Percentiles rank a stretch among this genome's conserved stretches.
Conservation (phyloP, 2,888 invertebrate genomes). For the Sussaba pulchella region DNA sequence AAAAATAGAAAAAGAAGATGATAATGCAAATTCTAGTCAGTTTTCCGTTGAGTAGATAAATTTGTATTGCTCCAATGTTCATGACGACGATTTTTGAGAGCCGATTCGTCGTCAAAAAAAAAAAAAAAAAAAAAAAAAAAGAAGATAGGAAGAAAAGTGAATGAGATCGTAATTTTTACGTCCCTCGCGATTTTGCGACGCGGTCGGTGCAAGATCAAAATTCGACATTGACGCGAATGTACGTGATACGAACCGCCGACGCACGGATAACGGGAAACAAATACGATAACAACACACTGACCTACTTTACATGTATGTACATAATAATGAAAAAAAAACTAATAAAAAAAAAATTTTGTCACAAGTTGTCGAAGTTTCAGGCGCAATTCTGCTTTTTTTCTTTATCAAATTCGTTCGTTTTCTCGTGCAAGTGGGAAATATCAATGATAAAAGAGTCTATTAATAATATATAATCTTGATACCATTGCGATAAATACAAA, state of each 20-base stretch:
- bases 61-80: constrained; percentile 51
- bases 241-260: constrained; percentile 13
- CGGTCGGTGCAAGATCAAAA: not conserved
- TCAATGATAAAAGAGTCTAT: constrained; percentile 33
- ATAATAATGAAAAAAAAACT: constrained; percentile 14
- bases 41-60: constrained; percentile 56
- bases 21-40: constrained; percentile 67
- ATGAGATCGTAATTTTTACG: constrained; percentile 3
- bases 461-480: constrained; percentile 46
- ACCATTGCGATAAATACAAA: constrained; percentile 47
- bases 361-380: not conserved
- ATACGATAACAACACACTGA: constrained; percentile 37
- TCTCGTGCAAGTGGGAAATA: constrained; percentile 47
- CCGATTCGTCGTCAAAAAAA: not conserved
- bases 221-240: constrained; percentile 12
- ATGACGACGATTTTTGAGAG: constrained; percentile 11
- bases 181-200: not conserved
- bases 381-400: constrained; percentile 9
- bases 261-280: constrained; percentile 18
- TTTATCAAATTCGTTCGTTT: too few species aligned
- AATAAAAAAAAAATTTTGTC: constrained; percentile 10
- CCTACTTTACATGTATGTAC: constrained; percentile 42
- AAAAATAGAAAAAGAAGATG: too few species aligned
- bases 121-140: too few species aligned
- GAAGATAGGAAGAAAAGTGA: too few species aligned